phyloP scores from a whole-genome alignment of 2,113 vertebrate genomes.

The Varanus komodoensis region DNA sequence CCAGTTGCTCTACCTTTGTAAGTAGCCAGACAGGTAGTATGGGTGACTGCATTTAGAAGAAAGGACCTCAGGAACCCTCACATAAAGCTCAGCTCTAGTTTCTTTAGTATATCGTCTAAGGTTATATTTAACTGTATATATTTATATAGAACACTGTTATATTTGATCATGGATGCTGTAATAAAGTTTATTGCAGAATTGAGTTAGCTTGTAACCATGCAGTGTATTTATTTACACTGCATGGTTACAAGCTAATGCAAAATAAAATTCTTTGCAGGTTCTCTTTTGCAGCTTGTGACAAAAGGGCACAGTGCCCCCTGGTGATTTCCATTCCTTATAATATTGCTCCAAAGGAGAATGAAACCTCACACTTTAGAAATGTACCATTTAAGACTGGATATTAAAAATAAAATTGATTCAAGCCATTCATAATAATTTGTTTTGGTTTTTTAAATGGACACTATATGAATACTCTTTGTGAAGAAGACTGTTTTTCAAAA shows the following conservation, averaged over 20 bases:
- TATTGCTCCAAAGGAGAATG: not conserved
- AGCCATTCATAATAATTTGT: not conserved
- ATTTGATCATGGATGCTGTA: not conserved
- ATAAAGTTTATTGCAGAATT: not conserved
- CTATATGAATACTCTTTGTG: not conserved
- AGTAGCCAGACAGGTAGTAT: too few relatives aligned
- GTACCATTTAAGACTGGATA: not conserved
- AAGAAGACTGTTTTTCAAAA: not conserved
- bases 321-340: constrained; percentile 10
- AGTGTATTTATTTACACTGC: not conserved
- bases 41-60: too few relatives aligned
- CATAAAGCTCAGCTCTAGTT: too few relatives aligned
- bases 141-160: too few relatives aligned
- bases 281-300: not conserved
- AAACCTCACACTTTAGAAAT: not conserved
- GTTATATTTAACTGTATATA: too few relatives aligned
- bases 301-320: constrained; percentile 13
- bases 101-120: too few relatives aligned
- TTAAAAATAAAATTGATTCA: not conserved
- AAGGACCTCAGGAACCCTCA: too few relatives aligned
- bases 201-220: not conserved
- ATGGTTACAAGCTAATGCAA: not conserved
- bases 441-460: not conserved
- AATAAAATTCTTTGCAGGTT: not conserved
- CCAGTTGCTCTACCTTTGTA: too few relatives aligned